Evolutionary conservation across 2,113 vertebrate genomes (phyloP).

Genomic region (Rissa tridactyla): DNA sequence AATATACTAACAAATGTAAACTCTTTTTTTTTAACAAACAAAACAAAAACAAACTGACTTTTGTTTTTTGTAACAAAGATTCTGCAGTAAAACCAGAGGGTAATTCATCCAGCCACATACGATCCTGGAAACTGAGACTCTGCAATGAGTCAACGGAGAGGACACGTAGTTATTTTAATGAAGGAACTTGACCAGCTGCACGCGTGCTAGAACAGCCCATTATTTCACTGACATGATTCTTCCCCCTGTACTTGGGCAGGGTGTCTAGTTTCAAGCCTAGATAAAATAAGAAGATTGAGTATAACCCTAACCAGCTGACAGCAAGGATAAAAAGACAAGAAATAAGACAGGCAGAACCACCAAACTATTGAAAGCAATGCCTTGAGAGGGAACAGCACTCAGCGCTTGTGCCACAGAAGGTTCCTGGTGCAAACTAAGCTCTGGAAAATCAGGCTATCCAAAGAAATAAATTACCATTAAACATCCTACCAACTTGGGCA

Average conservation of each 20-base stretch:
- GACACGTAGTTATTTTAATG: background rate
- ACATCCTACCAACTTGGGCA: background rate
- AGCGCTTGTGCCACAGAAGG: background rate
- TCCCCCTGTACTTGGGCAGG: background rate
- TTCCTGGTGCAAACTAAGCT: background rate
- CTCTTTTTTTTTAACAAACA: background rate
- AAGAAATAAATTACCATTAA: background rate
- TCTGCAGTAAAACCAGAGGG: background rate
- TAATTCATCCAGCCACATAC: background rate
- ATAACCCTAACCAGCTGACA: background rate
- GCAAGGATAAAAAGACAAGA: background rate
- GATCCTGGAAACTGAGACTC: background rate
- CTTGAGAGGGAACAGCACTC: background rate
- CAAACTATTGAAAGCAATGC: background rate
- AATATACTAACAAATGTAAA: background rate
- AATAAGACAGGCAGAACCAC: background rate
- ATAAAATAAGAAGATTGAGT: background rate
- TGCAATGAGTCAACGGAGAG: background rate
- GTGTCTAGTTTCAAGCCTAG: background rate
- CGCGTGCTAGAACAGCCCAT: background rate
- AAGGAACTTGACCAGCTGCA: background rate
- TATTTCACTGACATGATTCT: background rate
- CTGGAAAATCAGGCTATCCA: background rate
- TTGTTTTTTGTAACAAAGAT: background rate
- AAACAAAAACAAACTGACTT: background rate